Base-by-base conservation (phyloP, 2,797 vertebrate genomes). In the Leuciscus waleckii region DNA sequence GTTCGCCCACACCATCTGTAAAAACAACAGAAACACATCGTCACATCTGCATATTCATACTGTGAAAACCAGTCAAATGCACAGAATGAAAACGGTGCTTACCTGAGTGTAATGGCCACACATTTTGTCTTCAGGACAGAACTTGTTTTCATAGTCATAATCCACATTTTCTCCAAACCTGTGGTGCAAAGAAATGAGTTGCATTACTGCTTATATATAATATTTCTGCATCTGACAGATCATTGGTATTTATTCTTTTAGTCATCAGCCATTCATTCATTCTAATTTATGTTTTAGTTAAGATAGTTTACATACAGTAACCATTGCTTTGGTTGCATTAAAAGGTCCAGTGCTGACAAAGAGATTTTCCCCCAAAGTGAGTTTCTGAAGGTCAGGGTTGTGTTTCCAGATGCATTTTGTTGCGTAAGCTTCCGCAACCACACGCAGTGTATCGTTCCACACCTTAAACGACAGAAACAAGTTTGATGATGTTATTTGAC, bases 51-150 rank as follows among this genome's bases (percentile, higher is more conserved):
- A n/a, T 6, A 19, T 37, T n/a, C 56, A 61, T 29, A 14, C 56
- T 43, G 32, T 1, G 17, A 51, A 35, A 54, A n/a, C 17, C 23
- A 39, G 5, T 17, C 21, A 39, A 6, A 70, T 1, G 5, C n/a
- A 5, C 13, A 3, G 1, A 46, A 69, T 11, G 0, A 17, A 46
- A n/a, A 26, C 7, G 5, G 51, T 23, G 58, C 85, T 87, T 77
- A 95, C 95, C 95, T 95, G 95, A 86, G 94, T 96, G 75, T 96
- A 96, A 90, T 95, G 94, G 83, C 94, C 93, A 91, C 95, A 96
- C 90, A 93, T 91, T 88, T 92, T 85, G 2, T 92, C 87, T 2
- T 93, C 91, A 1, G 90, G 19, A 82, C 95, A 96, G 87, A 73
- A 90, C 90, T 95, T 92, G 87, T 89, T 94, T 0, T 92, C 11